These are phyloP conservation scores for Pangasius sanitwongsei DNA, from an alignment of 2,797 vertebrate species.

Conservation along the genomic window DNA sequence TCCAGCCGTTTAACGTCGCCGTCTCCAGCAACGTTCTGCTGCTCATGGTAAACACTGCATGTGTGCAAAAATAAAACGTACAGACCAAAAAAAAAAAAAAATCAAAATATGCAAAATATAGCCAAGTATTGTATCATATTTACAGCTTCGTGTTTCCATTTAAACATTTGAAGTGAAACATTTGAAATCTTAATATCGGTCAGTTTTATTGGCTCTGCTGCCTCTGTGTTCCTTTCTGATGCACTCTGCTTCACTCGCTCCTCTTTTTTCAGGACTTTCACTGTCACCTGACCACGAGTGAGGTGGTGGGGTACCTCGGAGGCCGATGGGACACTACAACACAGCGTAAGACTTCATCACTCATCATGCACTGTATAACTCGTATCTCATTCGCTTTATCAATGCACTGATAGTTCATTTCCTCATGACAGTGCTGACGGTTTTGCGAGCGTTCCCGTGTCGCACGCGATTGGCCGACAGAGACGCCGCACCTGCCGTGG, in stretches of 20 bases:
- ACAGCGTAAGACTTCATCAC: constrained; percentile 77
- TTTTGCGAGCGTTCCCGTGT: constrained; percentile 92
- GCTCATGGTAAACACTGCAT: constrained; percentile 79
- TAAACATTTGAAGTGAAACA: neutral
- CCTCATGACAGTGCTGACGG: constrained; percentile 82
- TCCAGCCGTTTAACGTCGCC: constrained; percentile 96
- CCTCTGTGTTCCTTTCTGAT: neutral
- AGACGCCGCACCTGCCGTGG: constrained; percentile 79
- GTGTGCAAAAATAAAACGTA: neutral
- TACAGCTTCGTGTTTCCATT: neutral
- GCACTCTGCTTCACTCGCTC: neutral
- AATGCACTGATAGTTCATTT: neutral
- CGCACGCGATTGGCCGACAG: constrained; percentile 86
- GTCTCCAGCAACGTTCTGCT: constrained; percentile 94
- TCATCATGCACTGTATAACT: neutral
- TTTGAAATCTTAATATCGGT: neutral
- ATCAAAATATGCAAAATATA: neutral
- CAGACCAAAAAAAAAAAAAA: too few relatives aligned
- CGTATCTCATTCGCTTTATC: neutral
- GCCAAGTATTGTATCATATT: neutral
- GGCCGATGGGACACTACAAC: constrained; percentile 95
- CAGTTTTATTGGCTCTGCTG: neutral
- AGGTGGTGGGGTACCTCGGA: constrained; percentile 94
- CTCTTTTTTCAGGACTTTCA: constrained; percentile 87
- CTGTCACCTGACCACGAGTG: constrained; percentile 92